These are phyloP conservation scores for Ophraella communa DNA, from an alignment of 2,888 invertebrate genomes.

Conservation along the genomic window DNA sequence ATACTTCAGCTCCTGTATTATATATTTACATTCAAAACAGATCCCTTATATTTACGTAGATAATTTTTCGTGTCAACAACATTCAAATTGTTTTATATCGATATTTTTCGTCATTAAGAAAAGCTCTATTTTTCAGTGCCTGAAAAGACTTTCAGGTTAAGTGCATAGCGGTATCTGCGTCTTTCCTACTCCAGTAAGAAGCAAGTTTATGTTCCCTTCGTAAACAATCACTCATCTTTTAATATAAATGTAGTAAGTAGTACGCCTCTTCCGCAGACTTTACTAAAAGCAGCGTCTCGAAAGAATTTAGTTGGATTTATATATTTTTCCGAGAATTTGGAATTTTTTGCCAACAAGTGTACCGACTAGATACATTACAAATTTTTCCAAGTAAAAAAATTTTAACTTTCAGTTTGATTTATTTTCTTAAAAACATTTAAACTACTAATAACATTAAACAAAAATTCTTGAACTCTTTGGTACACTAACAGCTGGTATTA, in stretches of 20 bases:
- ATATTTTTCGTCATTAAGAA: constrained; percentile 43
- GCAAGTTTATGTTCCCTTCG: constrained; percentile 44
- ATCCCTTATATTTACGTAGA: background rate
- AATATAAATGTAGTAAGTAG: constrained; percentile 45
- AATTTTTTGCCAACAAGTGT: background rate
- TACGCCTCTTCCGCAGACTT: constrained; percentile 17
- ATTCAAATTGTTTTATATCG: constrained; percentile 38
- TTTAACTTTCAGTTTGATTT: too few species aligned
- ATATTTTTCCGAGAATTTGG: constrained; percentile 1
- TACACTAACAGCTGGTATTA: too few species aligned
- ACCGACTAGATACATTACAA: background rate
- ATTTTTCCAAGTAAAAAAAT: background rate
- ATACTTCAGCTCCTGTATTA: too few species aligned
- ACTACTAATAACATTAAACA: too few species aligned
- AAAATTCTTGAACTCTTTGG: too few species aligned
- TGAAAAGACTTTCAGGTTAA: constrained; percentile 27
- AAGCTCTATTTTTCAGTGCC: constrained; percentile 45
- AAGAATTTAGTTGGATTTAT: constrained; percentile 16
- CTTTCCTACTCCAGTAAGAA: constrained; percentile 28
- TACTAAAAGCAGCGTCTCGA: constrained; percentile 22
- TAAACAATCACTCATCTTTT: constrained; percentile 49
- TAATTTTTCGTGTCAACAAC: constrained; percentile 2
- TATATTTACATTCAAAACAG: too few species aligned
- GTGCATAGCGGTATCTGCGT: constrained; percentile 10
- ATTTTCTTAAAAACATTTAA: too few species aligned